A percentile compares a stretch with the other conserved stretches of the same genome.
These are phyloP conservation scores for Malurus splendens DNA, from an alignment of 2,797 vertebrate genomes.

Conservation along the genomic window DNA sequence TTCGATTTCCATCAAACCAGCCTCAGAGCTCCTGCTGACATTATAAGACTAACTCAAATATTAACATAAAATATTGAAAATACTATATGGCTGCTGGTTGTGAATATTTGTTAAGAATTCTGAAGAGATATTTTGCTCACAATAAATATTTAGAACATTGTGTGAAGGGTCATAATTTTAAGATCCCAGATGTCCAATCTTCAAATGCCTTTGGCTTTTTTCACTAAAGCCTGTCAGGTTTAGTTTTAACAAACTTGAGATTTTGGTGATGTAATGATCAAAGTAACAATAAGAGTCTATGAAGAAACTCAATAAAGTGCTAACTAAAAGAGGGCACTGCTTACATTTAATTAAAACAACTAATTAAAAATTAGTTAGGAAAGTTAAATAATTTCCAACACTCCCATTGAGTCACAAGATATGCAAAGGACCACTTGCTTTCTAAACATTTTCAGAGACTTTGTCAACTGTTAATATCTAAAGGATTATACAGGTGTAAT, in stretches of 20 bases:
- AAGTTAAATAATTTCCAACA: neutral
- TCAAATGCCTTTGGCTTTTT: neutral
- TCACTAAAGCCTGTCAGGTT: neutral
- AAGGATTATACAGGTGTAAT: neutral
- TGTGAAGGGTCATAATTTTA: neutral
- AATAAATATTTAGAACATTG: conserved; percentile 35
- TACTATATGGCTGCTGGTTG: conserved; percentile 33
- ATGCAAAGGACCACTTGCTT: neutral
- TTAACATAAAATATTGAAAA: conserved; percentile 64
- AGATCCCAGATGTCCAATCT: neutral
- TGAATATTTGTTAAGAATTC: conserved; percentile 28
- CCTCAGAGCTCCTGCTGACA: conserved; percentile 35
- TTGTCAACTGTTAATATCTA: neutral
- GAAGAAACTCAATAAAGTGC: neutral
- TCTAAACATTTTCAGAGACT: neutral
- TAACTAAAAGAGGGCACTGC: neutral
- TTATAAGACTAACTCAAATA: conserved; percentile 52
- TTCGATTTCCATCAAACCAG: conserved; percentile 17
- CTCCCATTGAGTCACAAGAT: neutral
- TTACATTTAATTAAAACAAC: neutral
- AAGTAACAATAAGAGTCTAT: neutral
- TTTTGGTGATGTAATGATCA: neutral
- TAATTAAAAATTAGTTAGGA: neutral
- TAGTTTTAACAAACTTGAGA: neutral
- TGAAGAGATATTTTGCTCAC: neutral